phyloP scores from a whole-genome alignment of 1,140 invertebrate genomes.

The Drosophila rufa region DNA sequence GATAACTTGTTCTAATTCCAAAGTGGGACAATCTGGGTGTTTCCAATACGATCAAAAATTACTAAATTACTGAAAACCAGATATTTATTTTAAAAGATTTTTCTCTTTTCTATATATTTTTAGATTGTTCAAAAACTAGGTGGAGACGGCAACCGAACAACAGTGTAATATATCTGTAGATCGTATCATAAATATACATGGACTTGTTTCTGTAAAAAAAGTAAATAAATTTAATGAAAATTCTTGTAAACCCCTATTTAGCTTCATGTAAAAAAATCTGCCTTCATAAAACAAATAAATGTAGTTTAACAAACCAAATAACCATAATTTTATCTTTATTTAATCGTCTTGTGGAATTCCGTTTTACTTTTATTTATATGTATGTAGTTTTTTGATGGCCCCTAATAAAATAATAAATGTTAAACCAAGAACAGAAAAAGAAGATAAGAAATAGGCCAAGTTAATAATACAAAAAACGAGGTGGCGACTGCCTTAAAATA shows the following conservation, averaged over 20 bases:
- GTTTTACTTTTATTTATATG: too few relatives aligned
- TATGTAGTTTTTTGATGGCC: background rate
- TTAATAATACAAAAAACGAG: background rate
- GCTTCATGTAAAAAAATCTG: slow-evolving; percentile 27
- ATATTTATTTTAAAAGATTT: background rate
- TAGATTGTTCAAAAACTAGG: slow-evolving; percentile 83
- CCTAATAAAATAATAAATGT: background rate
- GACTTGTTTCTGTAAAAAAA: slow-evolving; percentile 59
- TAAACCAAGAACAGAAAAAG: background rate
- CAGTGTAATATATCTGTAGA: slow-evolving; percentile 67
- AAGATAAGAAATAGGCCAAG: background rate
- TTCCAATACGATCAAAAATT: too few relatives aligned
- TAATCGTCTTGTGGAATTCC: background rate
- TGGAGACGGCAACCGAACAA: slow-evolving; percentile 79
- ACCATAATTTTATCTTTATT: background rate
- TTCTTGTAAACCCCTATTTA: slow-evolving; percentile 56
- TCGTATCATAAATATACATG: slow-evolving; percentile 40
- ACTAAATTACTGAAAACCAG: too few relatives aligned
- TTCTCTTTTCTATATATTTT: slow-evolving; percentile 17
- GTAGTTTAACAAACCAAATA: slow-evolving; percentile 16
- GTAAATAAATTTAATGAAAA: slow-evolving; percentile 63
- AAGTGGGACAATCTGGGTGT: too few relatives aligned
- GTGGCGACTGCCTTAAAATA: too few relatives aligned
- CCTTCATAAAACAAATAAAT: slow-evolving; percentile 33
- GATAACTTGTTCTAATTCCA: background rate